Percentiles rank a stretch among this genome's conserved stretches.
phyloP scores from a whole-genome alignment of 1,140 invertebrate genomes.

The Cheumatopsyche charites region DNA sequence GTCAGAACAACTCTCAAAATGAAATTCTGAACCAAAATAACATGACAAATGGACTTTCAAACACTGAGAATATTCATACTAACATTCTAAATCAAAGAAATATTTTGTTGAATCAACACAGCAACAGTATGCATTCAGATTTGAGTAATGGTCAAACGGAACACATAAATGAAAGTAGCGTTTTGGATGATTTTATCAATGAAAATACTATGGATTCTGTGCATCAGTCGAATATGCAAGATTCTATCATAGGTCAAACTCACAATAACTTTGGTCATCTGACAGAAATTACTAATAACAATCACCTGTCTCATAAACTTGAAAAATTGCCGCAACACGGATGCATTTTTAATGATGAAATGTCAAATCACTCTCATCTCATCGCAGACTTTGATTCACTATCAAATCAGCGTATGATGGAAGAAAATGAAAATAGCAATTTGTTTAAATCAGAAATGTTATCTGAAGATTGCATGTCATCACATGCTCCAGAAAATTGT shows the following conservation, averaged over 20 bases:
- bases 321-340: neutral
- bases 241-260: constrained; percentile 45
- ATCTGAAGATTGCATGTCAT: neutral
- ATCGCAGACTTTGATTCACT: constrained; percentile 36
- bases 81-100: constrained; percentile 44
- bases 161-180: constrained; percentile 43
- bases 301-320: constrained; percentile 35
- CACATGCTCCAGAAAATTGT: constrained; percentile 14
- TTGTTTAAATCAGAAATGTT: constrained; percentile 41
- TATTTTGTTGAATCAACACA: constrained; percentile 37
- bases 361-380: constrained; percentile 34
- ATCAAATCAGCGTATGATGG: constrained; percentile 26
- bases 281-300: constrained; percentile 35
- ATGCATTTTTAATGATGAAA: constrained; percentile 53
- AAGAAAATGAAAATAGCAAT: constrained; percentile 36
- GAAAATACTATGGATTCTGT: constrained; percentile 57
- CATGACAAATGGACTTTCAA: constrained; percentile 37
- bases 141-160: constrained; percentile 20
- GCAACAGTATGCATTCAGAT: constrained; percentile 17
- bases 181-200: constrained; percentile 53
- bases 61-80: constrained; percentile 40
- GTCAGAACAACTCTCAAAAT: constrained; percentile 40
- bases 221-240: constrained; percentile 47
- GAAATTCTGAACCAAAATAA: constrained; percentile 41
- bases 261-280: constrained; percentile 36